These are phyloP conservation scores for Leucoptera coffeella DNA, from an alignment of 2,888 invertebrate species.

Conservation along the genomic window DNA sequence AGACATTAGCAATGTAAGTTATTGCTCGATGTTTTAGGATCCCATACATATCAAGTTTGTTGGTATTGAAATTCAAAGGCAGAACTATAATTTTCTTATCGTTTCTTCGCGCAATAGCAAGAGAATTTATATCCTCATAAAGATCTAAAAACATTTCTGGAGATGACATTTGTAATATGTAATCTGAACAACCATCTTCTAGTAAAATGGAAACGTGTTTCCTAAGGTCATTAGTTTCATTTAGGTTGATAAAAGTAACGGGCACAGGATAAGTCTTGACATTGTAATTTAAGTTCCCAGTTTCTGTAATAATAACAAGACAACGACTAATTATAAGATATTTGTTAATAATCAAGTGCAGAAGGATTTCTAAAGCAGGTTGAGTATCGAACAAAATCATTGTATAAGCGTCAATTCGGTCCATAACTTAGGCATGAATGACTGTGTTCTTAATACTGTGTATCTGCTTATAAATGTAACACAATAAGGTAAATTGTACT, in stretches of 20 bases:
- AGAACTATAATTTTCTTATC: constrained; percentile 35
- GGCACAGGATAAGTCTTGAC: constrained; percentile 10
- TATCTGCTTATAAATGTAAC: too few relatives aligned
- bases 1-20: constrained; percentile 23
- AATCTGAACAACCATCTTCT: constrained; percentile 43
- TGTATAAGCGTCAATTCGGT: too few relatives aligned
- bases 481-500: too few relatives aligned
- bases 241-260: constrained; percentile 16
- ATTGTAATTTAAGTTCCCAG: constrained; percentile 11
- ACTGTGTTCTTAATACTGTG: too few relatives aligned
- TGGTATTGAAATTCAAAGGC: constrained; percentile 13
- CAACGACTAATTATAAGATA: constrained; percentile 24
- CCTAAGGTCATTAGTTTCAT: constrained; percentile 12
- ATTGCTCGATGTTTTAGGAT: too few relatives aligned
- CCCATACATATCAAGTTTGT: too few relatives aligned
- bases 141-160: constrained; percentile 24
- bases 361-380: constrained; percentile 19
- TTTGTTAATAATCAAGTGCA: constrained; percentile 18
- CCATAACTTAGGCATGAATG: too few relatives aligned
- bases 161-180: constrained; percentile 23
- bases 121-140: constrained; percentile 25
- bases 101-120: constrained; percentile 30
- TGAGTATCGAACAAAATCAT: too few relatives aligned
- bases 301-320: constrained; percentile 23
- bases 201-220: constrained; percentile 18